Base-by-base conservation (phyloP, 2,113 vertebrate genomes). In the Neolamprologus caudopunctatus region DNA sequence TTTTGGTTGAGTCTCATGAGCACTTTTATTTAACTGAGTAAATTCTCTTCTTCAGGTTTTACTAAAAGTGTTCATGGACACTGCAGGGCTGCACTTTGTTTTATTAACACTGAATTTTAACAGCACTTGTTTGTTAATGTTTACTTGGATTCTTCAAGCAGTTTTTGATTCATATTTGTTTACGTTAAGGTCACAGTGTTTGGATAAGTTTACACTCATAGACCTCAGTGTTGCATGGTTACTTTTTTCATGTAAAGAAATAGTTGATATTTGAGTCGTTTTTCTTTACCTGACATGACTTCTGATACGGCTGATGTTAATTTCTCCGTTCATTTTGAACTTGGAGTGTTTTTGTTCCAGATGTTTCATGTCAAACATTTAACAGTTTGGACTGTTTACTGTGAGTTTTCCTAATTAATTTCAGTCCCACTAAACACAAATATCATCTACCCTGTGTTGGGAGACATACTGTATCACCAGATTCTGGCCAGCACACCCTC, bases 371-470 rank as follows among this genome's bases (percentile, higher is more conserved):
- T 53, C 19, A 53, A 53, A 0, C 51, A 53, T 53, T 6, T 53
- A 53, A 53, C 51, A 21, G 51, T 53, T 53, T 53, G 19, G 19
- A 53, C 50, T 6, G 50, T 53, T 53, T 10, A 53, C 50, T 53
- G 19, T 2, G 51, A 53, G 51, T 21, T 53, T 50, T 47, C 1
- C 47, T 17, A 17, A 50, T 50, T 21, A 53, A 53, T 4, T 53
- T 53, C 51, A 53, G 51, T 53, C 19, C 19, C 1, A 53, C 51
- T 53, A 53, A 53, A 53, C 51, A 53, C 19, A 53, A 53, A 21
- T 4, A 53, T 53, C 9, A 0, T 53, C 19, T 53, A 6, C 19
- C 19, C 19, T 53, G 51, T 11, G 0, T 53, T 0, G 11, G 51
- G 9, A 21, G 3, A 21, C 51, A 4, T 53, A 53, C 1, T 0